Conservation (phyloP, 2,888 invertebrate species). For the Drosophila niveifrons region DNA sequence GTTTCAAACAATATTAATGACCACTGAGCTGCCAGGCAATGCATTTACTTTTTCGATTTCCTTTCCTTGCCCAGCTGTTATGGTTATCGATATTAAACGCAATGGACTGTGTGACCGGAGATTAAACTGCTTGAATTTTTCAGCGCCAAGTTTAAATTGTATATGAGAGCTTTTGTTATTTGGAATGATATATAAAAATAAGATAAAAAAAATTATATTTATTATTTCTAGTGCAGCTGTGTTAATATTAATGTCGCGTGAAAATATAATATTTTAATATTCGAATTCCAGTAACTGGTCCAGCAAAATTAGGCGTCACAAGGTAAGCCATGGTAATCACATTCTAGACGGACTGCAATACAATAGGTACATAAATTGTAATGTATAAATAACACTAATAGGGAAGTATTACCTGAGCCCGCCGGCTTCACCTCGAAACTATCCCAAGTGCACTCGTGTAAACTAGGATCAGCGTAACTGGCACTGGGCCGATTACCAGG, state of each 20-base stretch:
- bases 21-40: conserved; percentile 13
- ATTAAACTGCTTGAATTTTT: background rate
- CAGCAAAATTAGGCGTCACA: conserved; percentile 41
- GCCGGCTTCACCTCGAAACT: conserved; percentile 79
- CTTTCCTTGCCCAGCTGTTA: background rate
- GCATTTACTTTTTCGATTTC: conserved; percentile 10
- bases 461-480: conserved; percentile 86
- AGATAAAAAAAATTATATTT: background rate
- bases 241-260: background rate
- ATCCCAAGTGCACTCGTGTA: conserved; percentile 87
- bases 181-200: too few species aligned
- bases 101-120: background rate
- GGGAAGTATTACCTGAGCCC: conserved; percentile 25
- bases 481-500: conserved; percentile 86
- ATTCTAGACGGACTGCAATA: conserved; percentile 46
- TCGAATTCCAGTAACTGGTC: too few species aligned
- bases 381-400: background rate
- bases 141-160: background rate
- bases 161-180: too few species aligned
- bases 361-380: too few species aligned
- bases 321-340: conserved; percentile 62
- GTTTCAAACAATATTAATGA: too few species aligned
- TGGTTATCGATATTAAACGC: conserved; percentile 10
- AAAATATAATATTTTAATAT: background rate
- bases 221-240: background rate